A percentile compares a stretch with the other conserved stretches of the same genome.
phyloP scores from a whole-genome alignment of 2,113 vertebrate species.

The Garra rufa region DNA sequence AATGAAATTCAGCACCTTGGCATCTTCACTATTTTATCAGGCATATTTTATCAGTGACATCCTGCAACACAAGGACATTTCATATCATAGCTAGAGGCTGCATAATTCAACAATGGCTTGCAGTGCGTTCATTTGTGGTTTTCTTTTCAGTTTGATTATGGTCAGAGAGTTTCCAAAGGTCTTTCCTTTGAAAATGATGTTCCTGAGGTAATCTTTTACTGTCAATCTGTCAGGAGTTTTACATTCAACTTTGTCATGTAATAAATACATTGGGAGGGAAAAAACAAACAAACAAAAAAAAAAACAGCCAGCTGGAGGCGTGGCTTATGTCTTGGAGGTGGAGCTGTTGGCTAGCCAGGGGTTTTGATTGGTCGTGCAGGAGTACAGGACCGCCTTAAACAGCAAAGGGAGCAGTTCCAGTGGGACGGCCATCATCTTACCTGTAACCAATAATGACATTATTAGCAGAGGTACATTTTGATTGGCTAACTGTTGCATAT shows the following conservation, averaged over 20 bases:
- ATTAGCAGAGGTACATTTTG: background rate
- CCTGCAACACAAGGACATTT: conserved; percentile 34
- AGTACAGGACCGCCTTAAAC: conserved; percentile 98
- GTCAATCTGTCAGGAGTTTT: conserved; percentile 63
- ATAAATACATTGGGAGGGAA: conserved; percentile 93
- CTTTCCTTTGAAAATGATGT: background rate
- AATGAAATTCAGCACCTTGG: conserved; percentile 22
- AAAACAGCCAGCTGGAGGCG: conserved; percentile 73
- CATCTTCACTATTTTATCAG: conserved; percentile 7
- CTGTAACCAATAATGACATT: conserved; percentile 67
- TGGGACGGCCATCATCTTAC: conserved; percentile 95
- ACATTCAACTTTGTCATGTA: conserved; percentile 99
- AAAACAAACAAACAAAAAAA: too few species aligned
- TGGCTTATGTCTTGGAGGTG: conserved; percentile 68
- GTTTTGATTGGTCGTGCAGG: conserved; percentile 91
- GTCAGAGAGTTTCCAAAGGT: background rate
- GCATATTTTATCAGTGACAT: conserved; percentile 37
- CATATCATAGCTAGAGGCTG: conserved; percentile 8
- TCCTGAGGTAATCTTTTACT: too few species aligned
- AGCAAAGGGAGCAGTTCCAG: conserved; percentile 98
- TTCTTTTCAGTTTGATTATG: background rate
- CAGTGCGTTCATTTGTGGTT: background rate
- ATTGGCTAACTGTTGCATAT: background rate
- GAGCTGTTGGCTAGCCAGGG: conserved; percentile 74
- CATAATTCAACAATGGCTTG: conserved; percentile 27